These are phyloP conservation scores for Nyctibius grandis DNA, from an alignment of 2,797 vertebrate genomes.

Conservation along the genomic window DNA sequence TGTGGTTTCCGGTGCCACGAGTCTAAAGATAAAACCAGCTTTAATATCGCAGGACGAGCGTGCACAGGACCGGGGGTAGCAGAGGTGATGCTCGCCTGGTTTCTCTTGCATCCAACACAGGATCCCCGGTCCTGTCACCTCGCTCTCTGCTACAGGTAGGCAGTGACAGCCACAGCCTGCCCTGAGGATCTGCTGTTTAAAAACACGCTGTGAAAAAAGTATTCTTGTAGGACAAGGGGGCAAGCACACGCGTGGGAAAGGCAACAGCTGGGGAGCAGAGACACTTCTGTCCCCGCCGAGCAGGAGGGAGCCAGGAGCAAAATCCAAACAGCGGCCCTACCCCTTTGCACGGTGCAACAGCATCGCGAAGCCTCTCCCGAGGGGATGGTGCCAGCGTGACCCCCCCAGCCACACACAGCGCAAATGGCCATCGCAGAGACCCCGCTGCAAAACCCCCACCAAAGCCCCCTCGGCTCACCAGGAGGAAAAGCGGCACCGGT, in stretches of 20 bases:
- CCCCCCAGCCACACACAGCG: neutral
- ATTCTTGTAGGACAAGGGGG: too few species aligned
- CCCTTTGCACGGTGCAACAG: fast-evolving
- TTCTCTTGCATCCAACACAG: neutral
- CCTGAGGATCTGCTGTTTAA: neutral
- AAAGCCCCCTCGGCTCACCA: fast-evolving
- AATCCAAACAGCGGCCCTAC: fast-evolving
- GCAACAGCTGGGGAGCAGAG: neutral
- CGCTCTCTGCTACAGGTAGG: neutral
- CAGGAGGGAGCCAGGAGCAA: neutral
- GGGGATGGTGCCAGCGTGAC: fast-evolving
- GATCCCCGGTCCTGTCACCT: neutral
- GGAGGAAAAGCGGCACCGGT: fast-evolving
- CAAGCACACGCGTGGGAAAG: neutral
- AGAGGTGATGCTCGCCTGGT: fast-evolving
- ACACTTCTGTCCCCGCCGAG: fast-evolving
- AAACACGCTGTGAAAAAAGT: neutral
- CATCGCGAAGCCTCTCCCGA: fast-evolving
- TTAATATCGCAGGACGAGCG: neutral
- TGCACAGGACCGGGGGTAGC: neutral
- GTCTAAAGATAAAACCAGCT: slow-evolving; percentile 60
- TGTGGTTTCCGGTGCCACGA: slow-evolving; percentile 20
- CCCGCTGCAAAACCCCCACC: neutral
- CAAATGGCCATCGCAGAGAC: fast-evolving
- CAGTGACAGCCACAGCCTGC: neutral